Percentiles rank a stretch among this genome's conserved stretches.
These are phyloP conservation scores for Volucella inflata DNA, from an alignment of 2,888 invertebrate species.

Conservation along the genomic window DNA sequence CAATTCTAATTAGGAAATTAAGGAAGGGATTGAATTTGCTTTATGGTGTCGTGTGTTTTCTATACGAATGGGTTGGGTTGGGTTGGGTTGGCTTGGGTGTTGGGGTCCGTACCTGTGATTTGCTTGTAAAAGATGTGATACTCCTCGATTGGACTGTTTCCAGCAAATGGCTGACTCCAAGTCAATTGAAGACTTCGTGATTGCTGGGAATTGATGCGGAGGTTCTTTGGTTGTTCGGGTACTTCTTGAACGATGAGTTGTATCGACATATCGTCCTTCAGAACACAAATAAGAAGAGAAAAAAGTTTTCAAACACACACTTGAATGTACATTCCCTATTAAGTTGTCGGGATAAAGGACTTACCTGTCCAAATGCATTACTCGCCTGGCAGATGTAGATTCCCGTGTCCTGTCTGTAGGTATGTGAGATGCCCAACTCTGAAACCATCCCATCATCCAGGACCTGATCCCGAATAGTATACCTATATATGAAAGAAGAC, in stretches of 20 bases:
- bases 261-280: slow-evolving; percentile 92
- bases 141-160: slow-evolving; percentile 94
- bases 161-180: slow-evolving; percentile 95
- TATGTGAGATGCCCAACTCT: slow-evolving; percentile 92
- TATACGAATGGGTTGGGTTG: not conserved
- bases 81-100: not conserved
- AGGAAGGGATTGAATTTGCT: not conserved
- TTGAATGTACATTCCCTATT: not conserved
- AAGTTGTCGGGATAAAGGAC: slow-evolving; percentile 61
- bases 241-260: slow-evolving; percentile 95
- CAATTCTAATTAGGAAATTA: slow-evolving; percentile 66
- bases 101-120: slow-evolving; percentile 85
- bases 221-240: slow-evolving; percentile 94
- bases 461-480: slow-evolving; percentile 90
- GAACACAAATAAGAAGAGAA: slow-evolving; percentile 20
- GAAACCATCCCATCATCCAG: slow-evolving; percentile 93
- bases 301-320: not conserved
- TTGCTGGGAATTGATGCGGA: slow-evolving; percentile 92
- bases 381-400: slow-evolving; percentile 94
- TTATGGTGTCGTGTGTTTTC: not conserved
- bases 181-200: slow-evolving; percentile 93
- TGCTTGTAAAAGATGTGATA: slow-evolving; percentile 96
- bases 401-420: slow-evolving; percentile 94
- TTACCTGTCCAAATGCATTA: slow-evolving; percentile 95
- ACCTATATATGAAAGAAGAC: slow-evolving; percentile 83